Base-by-base conservation (phyloP, 2,113 vertebrate genomes). In the Austrofundulus limnaeus region DNA sequence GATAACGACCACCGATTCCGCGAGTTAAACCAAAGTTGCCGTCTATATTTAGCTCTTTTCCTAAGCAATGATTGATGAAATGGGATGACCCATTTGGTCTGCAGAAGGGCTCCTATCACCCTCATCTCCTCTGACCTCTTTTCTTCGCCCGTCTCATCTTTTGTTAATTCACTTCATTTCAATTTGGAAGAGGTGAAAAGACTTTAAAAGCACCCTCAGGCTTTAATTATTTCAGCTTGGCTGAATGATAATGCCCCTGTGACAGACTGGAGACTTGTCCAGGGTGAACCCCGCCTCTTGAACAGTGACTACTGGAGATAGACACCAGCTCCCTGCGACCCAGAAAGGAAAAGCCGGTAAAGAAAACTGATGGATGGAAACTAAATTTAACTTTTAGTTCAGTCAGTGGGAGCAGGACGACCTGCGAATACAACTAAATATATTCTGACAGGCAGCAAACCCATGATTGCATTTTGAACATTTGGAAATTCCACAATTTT, bases 141-240 rank as follows among this genome's bases (percentile, higher is more conserved):
- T 87, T 79, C 43, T 9, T 34, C 56, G 12, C 54, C n/a, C 38
- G 9, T 34, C 49, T 52, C 58, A 5, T 31, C 42, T 69, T 62
- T 79, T 58, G 54, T 73, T 75, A 73, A 84, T 79, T 81, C 75
- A 66, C 61, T 77, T 85, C 66, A 75, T 86, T 85, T 82, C 75
- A 62, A 82, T 83, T 89, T 19, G 28, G 17, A 77, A 51, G 86
- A 88, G 78, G 73, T 84, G 78, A 89, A 91, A 89, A 87, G 82
- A 87, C 71, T 80, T 75, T 79, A 77, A 91, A 81, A 88, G 87
- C 83, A 88, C 89, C 51, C 81, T 70, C 66, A 1, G 85, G 86
- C 84, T 75, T 72, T 70, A 82, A 82, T 85, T 76, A 77, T 89
- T 87, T 83, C 75, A 71, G 83, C 83, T 54, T 84, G 83, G 81